These are phyloP conservation scores for Nannobrachium achirus DNA, from an alignment of 2,113 vertebrate species.

Conservation along the genomic window DNA sequence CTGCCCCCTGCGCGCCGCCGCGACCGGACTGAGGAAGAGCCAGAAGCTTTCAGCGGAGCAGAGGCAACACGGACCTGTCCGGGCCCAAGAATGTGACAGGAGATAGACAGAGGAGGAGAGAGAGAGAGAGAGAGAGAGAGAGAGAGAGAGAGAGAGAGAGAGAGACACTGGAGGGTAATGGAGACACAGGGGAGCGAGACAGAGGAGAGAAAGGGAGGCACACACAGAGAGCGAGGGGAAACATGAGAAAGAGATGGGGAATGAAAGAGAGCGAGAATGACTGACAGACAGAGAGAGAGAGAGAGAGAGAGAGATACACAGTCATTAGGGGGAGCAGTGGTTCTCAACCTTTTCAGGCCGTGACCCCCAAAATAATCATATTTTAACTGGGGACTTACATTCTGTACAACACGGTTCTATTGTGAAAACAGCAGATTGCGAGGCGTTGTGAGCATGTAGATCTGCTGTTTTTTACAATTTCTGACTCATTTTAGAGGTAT, in stretches of 20 bases:
- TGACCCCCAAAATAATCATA: too few relatives aligned
- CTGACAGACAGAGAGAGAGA: slow-evolving; percentile 49
- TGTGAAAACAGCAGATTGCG: too few relatives aligned
- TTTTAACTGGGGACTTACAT: too few relatives aligned
- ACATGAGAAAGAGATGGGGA: slow-evolving; percentile 48
- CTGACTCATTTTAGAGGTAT: too few relatives aligned
- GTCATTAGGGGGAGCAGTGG: slow-evolving; percentile 21
- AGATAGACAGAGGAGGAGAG: slow-evolving; percentile 49
- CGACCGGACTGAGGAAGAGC: slow-evolving; percentile 58
- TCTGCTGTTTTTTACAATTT: too few relatives aligned
- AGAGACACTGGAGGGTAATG: slow-evolving; percentile 48
- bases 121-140: slow-evolving; percentile 15
- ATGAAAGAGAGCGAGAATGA: slow-evolving; percentile 68
- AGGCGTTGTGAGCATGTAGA: too few relatives aligned
- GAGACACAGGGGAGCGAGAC: slow-evolving; percentile 52
- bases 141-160: slow-evolving; percentile 3
- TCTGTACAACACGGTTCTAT: too few relatives aligned
- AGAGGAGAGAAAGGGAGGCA: slow-evolving; percentile 9
- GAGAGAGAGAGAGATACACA: not conserved
- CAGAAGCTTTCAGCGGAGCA: slow-evolving; percentile 66
- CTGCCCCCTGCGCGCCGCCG: too few relatives aligned
- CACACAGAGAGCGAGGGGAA: slow-evolving; percentile 3
- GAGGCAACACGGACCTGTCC: slow-evolving; percentile 59
- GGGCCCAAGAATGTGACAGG: slow-evolving; percentile 58
- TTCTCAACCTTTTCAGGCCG: too few relatives aligned